Evolutionary conservation across 2,888 invertebrate species (phyloP), one percentile per base, ranked within the genome.

Genomic region (Serripes groenlandicus): DNA sequence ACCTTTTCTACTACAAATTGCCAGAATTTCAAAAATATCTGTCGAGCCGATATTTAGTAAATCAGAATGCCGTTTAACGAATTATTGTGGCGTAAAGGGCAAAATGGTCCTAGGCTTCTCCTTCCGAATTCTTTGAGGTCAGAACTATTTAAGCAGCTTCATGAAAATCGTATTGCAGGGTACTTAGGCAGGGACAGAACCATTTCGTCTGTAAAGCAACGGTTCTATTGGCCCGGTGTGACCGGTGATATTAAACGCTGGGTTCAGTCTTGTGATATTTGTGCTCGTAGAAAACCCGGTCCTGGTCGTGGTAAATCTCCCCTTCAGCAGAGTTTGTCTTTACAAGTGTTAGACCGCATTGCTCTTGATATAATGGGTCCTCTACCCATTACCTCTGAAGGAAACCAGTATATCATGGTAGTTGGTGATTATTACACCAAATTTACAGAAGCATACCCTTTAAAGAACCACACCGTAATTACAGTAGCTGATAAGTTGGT

Each of bases 151-250:
- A 35, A 73, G 3, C 68, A 82, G 42, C 34, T 81, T 26, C 84
- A 86, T 70, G 28, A 26, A 11, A 73, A 42, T 28, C 54, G 64
- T 3, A 81, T 72, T 21, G 81, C 78, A n/a, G 83, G 76, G 18
- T 83, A 83, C 49, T 78, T 83, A n/a, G 83, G 86, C 15, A 49
- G 83, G 15, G 83, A 86, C 30, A 72, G 73, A 49, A 86, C 83
- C 5, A 35, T 76, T 7, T 54, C 75, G 26, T 30, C 34, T 7
- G 75, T 83, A 1, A 71, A 78, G 35, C 9, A 68, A 26, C 66
- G 80, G 30, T 85, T 83, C 52, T 81, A 81, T 52, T 87, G 87
- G 78, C 85, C 85, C 3, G 73, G 82, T 21, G 56, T 82, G 35
- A 52, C 76, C 18, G 56, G 64, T 76, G 80, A 80, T n/a, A n/a